Base-by-base conservation (phyloP, 2,888 invertebrate genomes). In the Xestia rhomboidea region DNA sequence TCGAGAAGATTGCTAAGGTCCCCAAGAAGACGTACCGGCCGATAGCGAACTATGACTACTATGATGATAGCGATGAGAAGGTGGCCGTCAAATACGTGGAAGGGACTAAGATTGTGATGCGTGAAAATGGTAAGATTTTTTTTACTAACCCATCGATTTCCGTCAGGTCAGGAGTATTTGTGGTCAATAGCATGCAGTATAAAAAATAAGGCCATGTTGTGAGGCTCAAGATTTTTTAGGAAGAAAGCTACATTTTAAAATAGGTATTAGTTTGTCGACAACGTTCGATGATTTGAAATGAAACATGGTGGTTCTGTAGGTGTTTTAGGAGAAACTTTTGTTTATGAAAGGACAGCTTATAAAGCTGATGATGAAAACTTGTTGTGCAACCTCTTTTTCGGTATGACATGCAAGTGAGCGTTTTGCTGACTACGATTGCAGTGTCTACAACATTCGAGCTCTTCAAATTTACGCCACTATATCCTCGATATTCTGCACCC, bases 11-110 rank as follows among this genome's bases (percentile, higher is more conserved):
- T 6, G 60, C 91, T 0, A 92, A 91, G 13, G 89, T 87, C 24
- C 90, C 92, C 0, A 93, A 91, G 70, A 93, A 89, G 87, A 93
- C 92, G 0, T 93, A 91, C 86, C 92, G 88, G 69, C 96, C 96
- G 0, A 93, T 95, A 4, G 92, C 91, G 34, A 97, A 97, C 89
- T 98, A 98, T 88, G 98, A 98, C 88, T 97, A 98, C 87, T 98
- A 98, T 87, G 98, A 98, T 85, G 98, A 98, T 79, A 97, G 97
- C 34, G 97, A 97, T 77, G 97, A 91, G 91, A 98, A 89, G 92
- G 97, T 91, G 93, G 95, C 93, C 21, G 89, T 92, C 24, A 96
- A 95, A 67, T 96, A 96, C 79, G 90, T 88, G 1, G 97, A 90
- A 94, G 97, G 93, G 94, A 97, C 93, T 2, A 98, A 98, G 92